Base-by-base conservation (phyloP, 2,797 vertebrate genomes). In the Sebastes steindachneri region DNA sequence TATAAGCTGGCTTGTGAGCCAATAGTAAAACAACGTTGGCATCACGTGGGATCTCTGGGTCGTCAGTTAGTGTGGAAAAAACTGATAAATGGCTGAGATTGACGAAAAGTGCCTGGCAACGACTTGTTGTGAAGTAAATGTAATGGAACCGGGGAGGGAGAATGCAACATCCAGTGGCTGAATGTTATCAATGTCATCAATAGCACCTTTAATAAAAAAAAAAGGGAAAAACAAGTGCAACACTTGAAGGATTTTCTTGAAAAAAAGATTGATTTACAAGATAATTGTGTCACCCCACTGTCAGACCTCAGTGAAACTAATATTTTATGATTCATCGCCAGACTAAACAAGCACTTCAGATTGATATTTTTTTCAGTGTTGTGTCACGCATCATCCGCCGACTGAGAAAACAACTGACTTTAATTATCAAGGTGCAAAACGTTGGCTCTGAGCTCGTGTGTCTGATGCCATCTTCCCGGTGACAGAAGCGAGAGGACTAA, bases 331-430 rank as follows among this genome's bases (percentile, higher is more conserved):
- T 59, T 64, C 9, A 65, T 48, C 54, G 4, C 7, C 15, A 31
- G 25, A 35, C 9, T 53, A 19, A 77, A 74, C 26, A 57, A 28
- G 68, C 54, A 31, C 35, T 5, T 33, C 17, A 53, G 26, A 14
- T 8, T 12, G 67, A 33, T 67, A 3, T 73, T 68, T 83, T 60
- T 66, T 26, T 21, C 73, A 28, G 54, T 9, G 41, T 68, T 70
- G 17, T 74, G 75, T 87, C 80, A 77, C 75, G 84, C 80, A 26
- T 78, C 70, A 68, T 76, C 41, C 4, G 11, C 58, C 60, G 67
- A 26, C 57, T 59, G 85, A 86, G 79, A 83, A 88, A 92, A 92
- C 84, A 93, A 89, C 86, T 80, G 86, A 75, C 86, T 90, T 86
- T 86, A 91, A 91, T 93, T 83, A 92, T 77, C n/a, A 28, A 82